Percentiles rank a stretch among this genome's conserved stretches.
phyloP scores from a whole-genome alignment of 2,888 invertebrate species.

The Pterostichus niger region DNA sequence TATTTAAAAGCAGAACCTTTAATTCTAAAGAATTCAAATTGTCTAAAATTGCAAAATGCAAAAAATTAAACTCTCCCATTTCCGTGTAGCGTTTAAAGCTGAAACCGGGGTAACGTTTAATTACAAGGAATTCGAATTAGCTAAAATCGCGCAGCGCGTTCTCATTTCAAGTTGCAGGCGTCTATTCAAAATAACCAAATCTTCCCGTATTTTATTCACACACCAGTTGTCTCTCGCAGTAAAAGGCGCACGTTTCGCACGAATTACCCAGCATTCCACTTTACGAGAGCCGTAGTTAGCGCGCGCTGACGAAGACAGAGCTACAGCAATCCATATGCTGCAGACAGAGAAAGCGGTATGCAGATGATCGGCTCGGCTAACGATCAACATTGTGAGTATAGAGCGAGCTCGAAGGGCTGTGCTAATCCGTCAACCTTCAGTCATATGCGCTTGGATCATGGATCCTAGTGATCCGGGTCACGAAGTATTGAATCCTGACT shows the following conservation, averaged over 20 bases:
- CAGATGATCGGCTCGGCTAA: constrained; percentile 72
- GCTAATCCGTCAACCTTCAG: constrained; percentile 67
- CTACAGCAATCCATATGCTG: background rate
- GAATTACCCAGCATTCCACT: constrained; percentile 64
- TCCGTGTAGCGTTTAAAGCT: constrained; percentile 19
- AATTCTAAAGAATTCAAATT: constrained; percentile 44
- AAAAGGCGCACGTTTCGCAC: constrained; percentile 53
- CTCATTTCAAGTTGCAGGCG: constrained; percentile 15
- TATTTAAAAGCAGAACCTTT: constrained; percentile 48
- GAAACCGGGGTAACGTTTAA: constrained; percentile 24
- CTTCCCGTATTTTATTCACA: constrained; percentile 66
- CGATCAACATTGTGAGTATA: constrained; percentile 72
- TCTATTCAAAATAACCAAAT: constrained; percentile 65
- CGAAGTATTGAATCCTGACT: constrained; percentile 40
- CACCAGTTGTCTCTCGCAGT: constrained; percentile 61
- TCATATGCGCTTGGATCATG: constrained; percentile 61
- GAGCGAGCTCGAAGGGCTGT: constrained; percentile 59
- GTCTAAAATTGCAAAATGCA: constrained; percentile 14
- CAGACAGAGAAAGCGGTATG: constrained; percentile 37
- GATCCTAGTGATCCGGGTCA: constrained; percentile 67
- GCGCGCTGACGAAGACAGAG: constrained; percentile 45
- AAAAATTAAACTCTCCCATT: constrained; percentile 6
- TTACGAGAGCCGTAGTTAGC: constrained; percentile 61
- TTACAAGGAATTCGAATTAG: constrained; percentile 59
- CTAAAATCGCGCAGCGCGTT: constrained; percentile 44